phyloP scores from a whole-genome alignment of 2,888 invertebrate genomes.

The Agonopterix arenella region DNA sequence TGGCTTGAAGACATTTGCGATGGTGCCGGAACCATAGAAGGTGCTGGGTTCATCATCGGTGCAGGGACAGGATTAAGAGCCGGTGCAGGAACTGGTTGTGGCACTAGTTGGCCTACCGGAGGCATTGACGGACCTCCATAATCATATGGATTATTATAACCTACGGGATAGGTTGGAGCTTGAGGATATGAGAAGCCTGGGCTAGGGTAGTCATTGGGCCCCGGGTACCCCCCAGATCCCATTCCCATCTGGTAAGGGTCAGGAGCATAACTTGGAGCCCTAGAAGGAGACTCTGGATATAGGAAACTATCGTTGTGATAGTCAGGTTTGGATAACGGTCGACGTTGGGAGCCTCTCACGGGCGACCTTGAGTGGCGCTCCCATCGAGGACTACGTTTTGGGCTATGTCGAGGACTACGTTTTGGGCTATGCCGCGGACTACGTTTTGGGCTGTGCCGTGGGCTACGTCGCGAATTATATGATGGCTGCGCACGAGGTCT shows the following conservation, averaged over 20 bases:
- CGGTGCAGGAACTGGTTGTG: conserved; percentile 20
- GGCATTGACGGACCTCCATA: conserved; percentile 27
- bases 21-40: conserved; percentile 33
- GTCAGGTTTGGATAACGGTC: neutral
- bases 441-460: conserved; percentile 16
- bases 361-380: conserved; percentile 24
- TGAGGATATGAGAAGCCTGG: conserved; percentile 21
- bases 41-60: conserved; percentile 15
- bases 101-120: conserved; percentile 16
- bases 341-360: conserved; percentile 5
- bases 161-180: conserved; percentile 27
- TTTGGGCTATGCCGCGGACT: conserved; percentile 19
- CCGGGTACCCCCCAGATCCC: conserved; percentile 5
- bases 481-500: conserved; percentile 14
- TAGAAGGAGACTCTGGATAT: conserved; percentile 26
- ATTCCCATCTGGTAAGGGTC: neutral
- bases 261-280: conserved; percentile 10
- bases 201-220: conserved; percentile 15
- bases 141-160: conserved; percentile 32
- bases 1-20: conserved; percentile 21
- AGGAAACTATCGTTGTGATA: conserved; percentile 30
- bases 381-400: conserved; percentile 12
- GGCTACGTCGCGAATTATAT: conserved; percentile 11
- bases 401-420: conserved; percentile 13
- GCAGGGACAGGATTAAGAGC: conserved; percentile 26